Conservation (phyloP, 2,888 invertebrate genomes). For the Lithophane ornitopus region DNA sequence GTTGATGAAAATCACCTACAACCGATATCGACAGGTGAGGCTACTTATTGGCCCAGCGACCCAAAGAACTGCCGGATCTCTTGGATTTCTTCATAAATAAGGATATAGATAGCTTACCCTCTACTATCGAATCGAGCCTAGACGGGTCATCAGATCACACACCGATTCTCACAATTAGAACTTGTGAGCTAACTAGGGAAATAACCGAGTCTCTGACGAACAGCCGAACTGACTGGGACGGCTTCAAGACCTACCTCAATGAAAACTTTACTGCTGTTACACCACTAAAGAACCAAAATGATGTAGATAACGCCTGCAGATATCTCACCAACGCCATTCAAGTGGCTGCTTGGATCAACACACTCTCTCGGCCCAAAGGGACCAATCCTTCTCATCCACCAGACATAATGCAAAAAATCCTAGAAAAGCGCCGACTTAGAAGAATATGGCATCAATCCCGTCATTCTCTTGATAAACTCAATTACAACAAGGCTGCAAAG, state of each 20-base stretch:
- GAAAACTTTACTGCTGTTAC: not conserved
- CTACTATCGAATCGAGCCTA: not conserved
- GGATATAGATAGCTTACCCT: not conserved
- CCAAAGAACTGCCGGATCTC: not conserved
- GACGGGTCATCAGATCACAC: not conserved
- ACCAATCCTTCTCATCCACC: not conserved
- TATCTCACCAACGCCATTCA: not conserved
- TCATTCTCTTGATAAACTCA: not conserved
- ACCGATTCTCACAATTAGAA: not conserved
- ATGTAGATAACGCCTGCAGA: not conserved
- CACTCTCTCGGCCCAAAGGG: not conserved
- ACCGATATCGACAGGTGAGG: constrained; percentile 2
- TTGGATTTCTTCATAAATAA: not conserved
- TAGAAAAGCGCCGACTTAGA: not conserved
- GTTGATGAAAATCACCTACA: not conserved
- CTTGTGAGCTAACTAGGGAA: not conserved
- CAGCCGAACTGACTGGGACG: not conserved
- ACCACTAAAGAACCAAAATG: not conserved
- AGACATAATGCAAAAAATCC: not conserved
- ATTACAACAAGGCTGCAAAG: not conserved
- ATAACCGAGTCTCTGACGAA: not conserved
- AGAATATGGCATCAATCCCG: not conserved
- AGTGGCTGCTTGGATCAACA: not conserved
- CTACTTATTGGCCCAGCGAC: constrained; percentile 1
- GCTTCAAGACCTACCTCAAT: not conserved